Percentiles rank a stretch among this genome's conserved stretches.
These are phyloP conservation scores for Elgaria multicarinata DNA, from an alignment of 2,113 vertebrate species.

Conservation along the genomic window DNA sequence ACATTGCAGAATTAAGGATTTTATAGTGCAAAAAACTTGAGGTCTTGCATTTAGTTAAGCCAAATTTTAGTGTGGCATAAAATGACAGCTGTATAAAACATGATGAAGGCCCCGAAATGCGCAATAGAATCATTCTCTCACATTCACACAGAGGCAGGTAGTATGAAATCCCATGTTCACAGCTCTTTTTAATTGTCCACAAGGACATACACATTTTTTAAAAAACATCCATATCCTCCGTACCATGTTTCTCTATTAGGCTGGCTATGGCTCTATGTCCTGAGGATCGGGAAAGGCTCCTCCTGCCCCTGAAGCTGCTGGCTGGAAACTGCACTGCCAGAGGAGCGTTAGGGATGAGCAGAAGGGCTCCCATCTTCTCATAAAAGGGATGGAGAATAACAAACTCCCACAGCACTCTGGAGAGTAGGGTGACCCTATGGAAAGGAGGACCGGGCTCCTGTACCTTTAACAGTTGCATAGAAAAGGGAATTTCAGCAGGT, in stretches of 20 bases:
- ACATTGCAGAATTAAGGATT: neutral
- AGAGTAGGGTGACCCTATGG: too few species aligned
- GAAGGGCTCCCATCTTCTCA: neutral
- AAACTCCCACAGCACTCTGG: neutral
- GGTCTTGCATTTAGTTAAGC: neutral
- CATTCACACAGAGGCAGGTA: neutral
- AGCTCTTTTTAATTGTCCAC: conserved; percentile 3
- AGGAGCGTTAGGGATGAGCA: neutral
- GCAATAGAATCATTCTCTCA: neutral
- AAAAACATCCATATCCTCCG: neutral
- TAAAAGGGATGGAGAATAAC: neutral
- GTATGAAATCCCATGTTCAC: neutral
- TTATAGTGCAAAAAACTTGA: neutral
- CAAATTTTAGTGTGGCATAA: neutral
- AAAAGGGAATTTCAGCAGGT: too few species aligned
- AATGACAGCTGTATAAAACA: neutral
- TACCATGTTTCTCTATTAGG: neutral
- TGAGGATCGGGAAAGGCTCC: neutral
- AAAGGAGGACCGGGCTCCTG: too few species aligned
- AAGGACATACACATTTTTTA: neutral
- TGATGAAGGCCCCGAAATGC: neutral
- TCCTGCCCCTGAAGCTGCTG: neutral
- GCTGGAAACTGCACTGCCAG: neutral
- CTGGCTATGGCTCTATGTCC: neutral
- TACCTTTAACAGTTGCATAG: too few species aligned